These are phyloP conservation scores for Nibea coibor DNA, from an alignment of 2,113 vertebrate species.

Conservation along the genomic window DNA sequence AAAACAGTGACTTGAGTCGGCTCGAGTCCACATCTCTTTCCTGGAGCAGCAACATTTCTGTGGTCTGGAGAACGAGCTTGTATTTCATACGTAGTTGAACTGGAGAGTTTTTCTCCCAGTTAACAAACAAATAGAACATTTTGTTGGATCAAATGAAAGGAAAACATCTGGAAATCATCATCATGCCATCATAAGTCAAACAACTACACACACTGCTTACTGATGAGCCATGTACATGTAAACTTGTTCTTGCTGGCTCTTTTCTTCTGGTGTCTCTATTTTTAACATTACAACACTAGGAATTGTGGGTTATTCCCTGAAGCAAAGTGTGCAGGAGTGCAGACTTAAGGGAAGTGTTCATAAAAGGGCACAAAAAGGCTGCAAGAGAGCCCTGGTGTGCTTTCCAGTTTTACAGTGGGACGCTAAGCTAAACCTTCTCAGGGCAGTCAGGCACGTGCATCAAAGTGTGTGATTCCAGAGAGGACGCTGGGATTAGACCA, in stretches of 20 bases:
- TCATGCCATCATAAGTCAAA: background rate
- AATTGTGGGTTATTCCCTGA: conserved; percentile 23
- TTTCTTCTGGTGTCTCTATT: conserved; percentile 10
- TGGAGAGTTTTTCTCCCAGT: background rate
- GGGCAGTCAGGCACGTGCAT: background rate
- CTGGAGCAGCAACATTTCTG: background rate
- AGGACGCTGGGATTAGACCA: background rate
- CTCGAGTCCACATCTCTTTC: no score
- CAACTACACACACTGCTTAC: background rate
- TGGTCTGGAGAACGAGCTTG: background rate
- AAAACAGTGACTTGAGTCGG: no score
- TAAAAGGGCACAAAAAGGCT: background rate
- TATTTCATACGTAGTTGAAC: background rate
- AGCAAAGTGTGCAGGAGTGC: conserved; percentile 15
- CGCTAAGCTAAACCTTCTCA: background rate
- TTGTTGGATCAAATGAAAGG: background rate
- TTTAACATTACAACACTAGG: conserved; percentile 6
- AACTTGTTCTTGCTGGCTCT: background rate
- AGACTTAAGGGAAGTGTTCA: conserved; percentile 13
- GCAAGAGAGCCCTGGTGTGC: background rate
- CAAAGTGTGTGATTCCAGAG: background rate
- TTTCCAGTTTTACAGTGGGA: background rate
- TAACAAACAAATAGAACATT: background rate
- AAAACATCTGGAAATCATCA: conserved; percentile 25
- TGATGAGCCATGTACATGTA: conserved; percentile 4